Evolutionary conservation across 2,113 vertebrate genomes (phyloP).

Genomic region (Ammodytes marinus): DNA sequence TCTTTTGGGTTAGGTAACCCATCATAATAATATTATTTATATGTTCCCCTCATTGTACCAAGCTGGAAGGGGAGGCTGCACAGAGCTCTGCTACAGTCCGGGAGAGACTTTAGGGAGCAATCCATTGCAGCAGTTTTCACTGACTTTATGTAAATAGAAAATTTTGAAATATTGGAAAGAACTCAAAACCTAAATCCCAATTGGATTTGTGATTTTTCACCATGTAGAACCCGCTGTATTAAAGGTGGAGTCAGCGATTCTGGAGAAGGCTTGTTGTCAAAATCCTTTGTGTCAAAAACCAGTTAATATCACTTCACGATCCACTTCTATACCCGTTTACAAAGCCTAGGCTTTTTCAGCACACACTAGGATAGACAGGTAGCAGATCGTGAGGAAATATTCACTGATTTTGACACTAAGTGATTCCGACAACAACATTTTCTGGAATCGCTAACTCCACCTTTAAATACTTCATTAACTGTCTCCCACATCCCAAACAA

Average conservation of each 20-base stretch:
- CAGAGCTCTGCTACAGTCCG: constrained; percentile 30
- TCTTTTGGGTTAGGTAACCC: constrained; percentile 67
- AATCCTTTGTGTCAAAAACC: too few relatives aligned
- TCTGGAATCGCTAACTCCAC: too few relatives aligned
- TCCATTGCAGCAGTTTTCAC: constrained; percentile 60
- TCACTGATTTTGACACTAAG: too few relatives aligned
- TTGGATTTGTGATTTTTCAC: constrained; percentile 10
- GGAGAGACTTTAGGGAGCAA: constrained; percentile 60
- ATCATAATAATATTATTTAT: constrained; percentile 78
- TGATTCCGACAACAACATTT: too few relatives aligned
- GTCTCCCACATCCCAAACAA: constrained; percentile 53
- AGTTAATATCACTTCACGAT: too few relatives aligned
- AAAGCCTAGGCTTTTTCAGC: too few relatives aligned
- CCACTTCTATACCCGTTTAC: too few relatives aligned
- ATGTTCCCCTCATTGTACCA: constrained; percentile 62
- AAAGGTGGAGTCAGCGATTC: neutral
- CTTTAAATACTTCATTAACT: constrained; percentile 34
- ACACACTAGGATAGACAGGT: too few relatives aligned
- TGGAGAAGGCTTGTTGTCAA: too few relatives aligned
- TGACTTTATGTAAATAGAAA: constrained; percentile 63
- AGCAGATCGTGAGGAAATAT: too few relatives aligned
- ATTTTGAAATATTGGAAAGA: constrained; percentile 55
- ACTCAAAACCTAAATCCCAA: neutral
- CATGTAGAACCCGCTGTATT: constrained; percentile 4
- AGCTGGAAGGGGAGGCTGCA: constrained; percentile 38